phyloP scores from a whole-genome alignment of 1,140 invertebrate species.

The Aphaenogaster ashmeadi region DNA sequence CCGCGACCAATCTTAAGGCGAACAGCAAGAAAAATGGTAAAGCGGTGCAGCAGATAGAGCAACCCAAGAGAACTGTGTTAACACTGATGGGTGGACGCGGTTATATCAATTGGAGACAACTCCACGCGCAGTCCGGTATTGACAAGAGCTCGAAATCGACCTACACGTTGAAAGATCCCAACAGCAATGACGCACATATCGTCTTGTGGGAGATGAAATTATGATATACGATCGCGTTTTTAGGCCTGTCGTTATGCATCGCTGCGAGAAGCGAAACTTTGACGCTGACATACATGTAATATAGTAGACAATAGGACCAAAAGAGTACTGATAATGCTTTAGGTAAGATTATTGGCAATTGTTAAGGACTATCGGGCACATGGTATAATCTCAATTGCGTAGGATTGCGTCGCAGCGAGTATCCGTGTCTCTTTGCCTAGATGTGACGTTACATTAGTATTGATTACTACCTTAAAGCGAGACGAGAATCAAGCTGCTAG shows the following conservation, averaged over 20 bases:
- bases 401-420: conserved; percentile 34
- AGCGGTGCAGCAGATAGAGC: conserved; percentile 85
- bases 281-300: conserved; percentile 28
- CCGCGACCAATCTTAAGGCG: conserved; percentile 70
- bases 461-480: conserved; percentile 24
- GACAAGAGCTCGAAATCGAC: conserved; percentile 83
- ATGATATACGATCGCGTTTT: conserved; percentile 86
- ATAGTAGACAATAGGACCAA: conserved; percentile 69
- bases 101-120: conserved; percentile 94
- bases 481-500: not conserved
- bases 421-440: conserved; percentile 50
- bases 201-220: conserved; percentile 97
- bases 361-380: conserved; percentile 4
- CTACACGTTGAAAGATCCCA: conserved; percentile 87
- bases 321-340: conserved; percentile 44
- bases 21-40: conserved; percentile 81
- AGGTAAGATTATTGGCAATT: conserved; percentile 32
- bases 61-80: conserved; percentile 92
- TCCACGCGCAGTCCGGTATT: conserved; percentile 78
- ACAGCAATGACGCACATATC: conserved; percentile 94
- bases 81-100: conserved; percentile 95
- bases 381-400: conserved; percentile 22
- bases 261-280: conserved; percentile 56
- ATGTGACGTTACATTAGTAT: conserved; percentile 53
- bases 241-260: conserved; percentile 49